Base-by-base conservation (phyloP, 2,113 vertebrate genomes). In the Serranochromis macrocephalus region DNA sequence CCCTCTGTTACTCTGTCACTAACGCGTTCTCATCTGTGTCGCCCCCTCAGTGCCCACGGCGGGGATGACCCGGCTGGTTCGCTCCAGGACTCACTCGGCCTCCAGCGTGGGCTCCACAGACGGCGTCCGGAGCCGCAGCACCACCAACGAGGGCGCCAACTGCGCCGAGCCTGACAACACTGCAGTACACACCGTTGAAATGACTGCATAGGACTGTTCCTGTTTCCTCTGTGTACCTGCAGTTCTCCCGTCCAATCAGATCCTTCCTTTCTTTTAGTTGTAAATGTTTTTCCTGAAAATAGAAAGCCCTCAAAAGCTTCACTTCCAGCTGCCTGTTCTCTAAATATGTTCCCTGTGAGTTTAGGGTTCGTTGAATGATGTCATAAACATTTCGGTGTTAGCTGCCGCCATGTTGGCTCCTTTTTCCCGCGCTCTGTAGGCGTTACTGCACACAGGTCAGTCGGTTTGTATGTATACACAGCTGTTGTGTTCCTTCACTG, bases 21-120 rank as follows among this genome's bases (percentile, higher is more conserved):
- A 3, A 85, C 24, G 12, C 13, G 7, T 14, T 29, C 11, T 42
- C 11, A 2, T 85, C 7, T 80, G 13, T 79, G 10, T 21, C 66
- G 85, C 95, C 91, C 24, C 95, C 82, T 85, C 95, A 99, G 98
- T 99, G 97, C 98, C 98, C 33, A 97, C 97, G 16, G 98, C 96
- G 7, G 97, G 97, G 24, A 98, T 99, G 98, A 99, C 98, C 53
- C 96, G 98, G 40, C 95, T 99, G 89, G 96, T 96, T 51, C 98
- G 98, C 81, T 98, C 98, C 83, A 97, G 98, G 66, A 98, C 98
- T 81, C 98, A 98, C 93, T 98, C 98, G 2, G 96, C 97, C 66
- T 98, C 98, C 7, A 99, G 98, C 24, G 93, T 98, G 29, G 97
- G 97, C 88, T 98, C 98, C 5, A 95, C 95, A 0, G 97, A 99